These are phyloP conservation scores for Agelastica alni DNA, from an alignment of 2,888 invertebrate species.

Conservation along the genomic window DNA sequence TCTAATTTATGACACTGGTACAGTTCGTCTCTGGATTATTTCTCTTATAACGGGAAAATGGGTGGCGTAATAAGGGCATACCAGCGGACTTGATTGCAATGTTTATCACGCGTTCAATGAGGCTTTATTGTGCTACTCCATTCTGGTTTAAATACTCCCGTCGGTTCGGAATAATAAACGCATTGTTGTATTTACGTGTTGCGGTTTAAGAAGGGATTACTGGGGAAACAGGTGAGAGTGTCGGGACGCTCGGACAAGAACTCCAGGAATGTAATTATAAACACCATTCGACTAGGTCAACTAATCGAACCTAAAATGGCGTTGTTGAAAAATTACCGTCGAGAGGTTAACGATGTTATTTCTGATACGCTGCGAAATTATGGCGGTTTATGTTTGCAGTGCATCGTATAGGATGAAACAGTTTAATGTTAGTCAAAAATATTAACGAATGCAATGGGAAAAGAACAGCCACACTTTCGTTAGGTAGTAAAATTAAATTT, in stretches of 20 bases:
- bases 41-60: no score
- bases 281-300: constrained; percentile 1
- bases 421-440: no score
- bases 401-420: not conserved
- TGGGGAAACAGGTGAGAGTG: not conserved
- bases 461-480: no score
- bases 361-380: not conserved
- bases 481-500: not conserved
- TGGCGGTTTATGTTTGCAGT: not conserved
- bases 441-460: no score
- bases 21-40: no score
- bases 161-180: constrained; percentile 34
- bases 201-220: not conserved
- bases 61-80: constrained; percentile 39
- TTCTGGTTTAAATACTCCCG: constrained; percentile 36
- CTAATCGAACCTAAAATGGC: not conserved
- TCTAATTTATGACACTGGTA: no score
- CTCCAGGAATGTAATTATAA: not conserved
- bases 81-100: constrained; percentile 40
- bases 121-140: constrained; percentile 37
- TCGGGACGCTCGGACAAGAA: not conserved
- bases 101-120: constrained; percentile 41
- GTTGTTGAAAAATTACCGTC: not conserved
- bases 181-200: constrained; percentile 28
- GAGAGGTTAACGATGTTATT: not conserved